A percentile compares a stretch with the other conserved stretches of the same genome.
phyloP scores from a whole-genome alignment of 2,888 invertebrate species.

The Prenolepis imparis region DNA sequence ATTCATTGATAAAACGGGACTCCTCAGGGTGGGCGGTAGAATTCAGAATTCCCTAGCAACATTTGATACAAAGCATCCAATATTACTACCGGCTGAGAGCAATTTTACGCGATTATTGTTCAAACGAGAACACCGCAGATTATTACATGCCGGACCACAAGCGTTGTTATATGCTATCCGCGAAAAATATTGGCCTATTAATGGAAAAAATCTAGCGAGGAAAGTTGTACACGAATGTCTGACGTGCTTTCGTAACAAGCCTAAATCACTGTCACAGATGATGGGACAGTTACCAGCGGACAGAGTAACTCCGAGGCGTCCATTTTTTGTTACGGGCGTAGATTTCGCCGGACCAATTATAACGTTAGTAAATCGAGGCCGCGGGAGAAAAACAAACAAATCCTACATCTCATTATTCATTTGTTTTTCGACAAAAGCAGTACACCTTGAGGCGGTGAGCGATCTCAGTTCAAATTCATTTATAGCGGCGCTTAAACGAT shows the following conservation, averaged over 20 bases:
- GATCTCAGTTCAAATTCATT: neutral
- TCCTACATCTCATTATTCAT: constrained; percentile 11
- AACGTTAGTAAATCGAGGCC: neutral
- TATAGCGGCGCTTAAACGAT: neutral
- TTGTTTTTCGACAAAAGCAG: neutral
- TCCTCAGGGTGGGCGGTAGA: neutral
- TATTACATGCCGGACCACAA: neutral
- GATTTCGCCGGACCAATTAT: neutral
- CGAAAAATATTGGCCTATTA: neutral
- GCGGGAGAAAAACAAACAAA: neutral
- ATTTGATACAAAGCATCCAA: neutral
- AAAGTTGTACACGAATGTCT: neutral
- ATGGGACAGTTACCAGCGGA: neutral
- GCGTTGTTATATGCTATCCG: neutral
- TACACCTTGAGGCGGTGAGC: neutral
- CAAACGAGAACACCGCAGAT: neutral
- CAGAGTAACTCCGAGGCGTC: neutral
- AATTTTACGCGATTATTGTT: neutral
- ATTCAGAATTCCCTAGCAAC: neutral
- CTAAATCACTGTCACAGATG: neutral
- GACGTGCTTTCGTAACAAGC: neutral
- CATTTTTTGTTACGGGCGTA: neutral
- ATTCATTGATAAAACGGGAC: neutral
- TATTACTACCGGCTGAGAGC: neutral
- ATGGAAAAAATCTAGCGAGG: neutral